A percentile compares a stretch with the other conserved stretches of the same genome.
Conservation (phyloP, 2,888 invertebrate species). For the Heteromurus nitidus region DNA sequence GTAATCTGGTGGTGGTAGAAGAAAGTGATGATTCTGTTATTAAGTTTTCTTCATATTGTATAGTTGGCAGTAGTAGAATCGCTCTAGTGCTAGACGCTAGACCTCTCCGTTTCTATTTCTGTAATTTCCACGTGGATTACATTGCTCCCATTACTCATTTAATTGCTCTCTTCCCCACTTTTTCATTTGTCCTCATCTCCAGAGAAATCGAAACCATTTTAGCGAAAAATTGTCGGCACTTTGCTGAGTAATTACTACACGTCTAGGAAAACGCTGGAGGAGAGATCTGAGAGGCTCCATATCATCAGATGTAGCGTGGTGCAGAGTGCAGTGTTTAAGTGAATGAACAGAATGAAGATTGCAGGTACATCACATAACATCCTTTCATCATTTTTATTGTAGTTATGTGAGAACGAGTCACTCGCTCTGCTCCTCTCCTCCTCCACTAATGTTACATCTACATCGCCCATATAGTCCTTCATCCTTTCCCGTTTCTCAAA, state of each 20-base stretch:
- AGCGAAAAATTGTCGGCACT: constrained; percentile 58
- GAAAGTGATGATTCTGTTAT: constrained; percentile 12
- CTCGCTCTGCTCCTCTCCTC: neutral
- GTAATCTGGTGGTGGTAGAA: constrained; percentile 14
- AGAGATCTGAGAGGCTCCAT: constrained; percentile 16
- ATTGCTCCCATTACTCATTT: constrained; percentile 48
- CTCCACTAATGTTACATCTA: neutral
- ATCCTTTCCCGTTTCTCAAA: too few species aligned
- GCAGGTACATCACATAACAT: neutral
- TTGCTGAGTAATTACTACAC: constrained; percentile 47
- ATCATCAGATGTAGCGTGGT: neutral
- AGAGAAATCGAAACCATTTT: constrained; percentile 60
- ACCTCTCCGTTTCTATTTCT: constrained; percentile 44
- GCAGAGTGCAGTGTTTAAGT: neutral
- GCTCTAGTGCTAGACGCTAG: too few species aligned
- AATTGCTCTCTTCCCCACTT: constrained; percentile 48
- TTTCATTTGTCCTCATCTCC: constrained; percentile 45
- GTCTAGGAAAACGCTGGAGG: neutral
- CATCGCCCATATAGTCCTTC: too few species aligned
- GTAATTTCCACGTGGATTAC: constrained; percentile 54
- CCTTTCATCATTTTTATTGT: constrained; percentile 32
- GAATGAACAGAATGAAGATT: too few species aligned
- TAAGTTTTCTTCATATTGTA: too few species aligned
- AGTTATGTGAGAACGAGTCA: neutral
- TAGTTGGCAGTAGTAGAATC: too few species aligned